A percentile compares a stretch with the other conserved stretches of the same genome.
Evolutionary conservation across 2,888 invertebrate species (phyloP).

Genomic region (Saturnia japonica): DNA sequence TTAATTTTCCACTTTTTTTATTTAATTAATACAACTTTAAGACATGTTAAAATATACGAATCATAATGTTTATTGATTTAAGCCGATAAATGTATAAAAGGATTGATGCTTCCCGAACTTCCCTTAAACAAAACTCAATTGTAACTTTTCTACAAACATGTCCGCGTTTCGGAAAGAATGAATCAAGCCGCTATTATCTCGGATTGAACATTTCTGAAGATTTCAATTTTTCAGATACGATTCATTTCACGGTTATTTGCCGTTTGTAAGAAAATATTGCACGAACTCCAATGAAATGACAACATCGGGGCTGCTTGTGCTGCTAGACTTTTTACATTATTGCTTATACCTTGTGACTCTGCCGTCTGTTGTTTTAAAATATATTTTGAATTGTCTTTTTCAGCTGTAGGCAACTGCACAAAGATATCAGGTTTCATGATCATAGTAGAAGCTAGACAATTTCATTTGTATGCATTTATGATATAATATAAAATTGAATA

Average conservation of each 20-base stretch:
- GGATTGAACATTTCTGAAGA: constrained; percentile 23
- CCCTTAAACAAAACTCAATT: constrained; percentile 8
- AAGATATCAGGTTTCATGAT: neutral
- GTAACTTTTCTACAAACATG: neutral
- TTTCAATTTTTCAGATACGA: constrained; percentile 53
- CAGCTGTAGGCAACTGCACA: neutral
- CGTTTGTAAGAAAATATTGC: constrained; percentile 35
- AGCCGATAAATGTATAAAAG: neutral
- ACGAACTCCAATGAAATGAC: constrained; percentile 25
- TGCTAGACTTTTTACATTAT: constrained; percentile 7
- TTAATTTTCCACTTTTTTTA: too few relatives aligned
- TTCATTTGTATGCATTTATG: neutral
- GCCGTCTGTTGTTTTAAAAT: neutral
- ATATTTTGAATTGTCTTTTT: neutral
- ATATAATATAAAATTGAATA: neutral
- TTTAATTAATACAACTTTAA: neutral
- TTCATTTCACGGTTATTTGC: constrained; percentile 60
- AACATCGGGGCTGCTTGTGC: constrained; percentile 19
- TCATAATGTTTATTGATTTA: neutral
- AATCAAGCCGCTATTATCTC: neutral
- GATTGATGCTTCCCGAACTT: neutral
- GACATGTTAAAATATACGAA: neutral
- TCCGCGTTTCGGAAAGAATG: neutral
- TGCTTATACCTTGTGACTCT: neutral
- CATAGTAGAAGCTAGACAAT: neutral